phyloP scores from a whole-genome alignment of 2,797 vertebrate genomes.

The Muscicapa comitata region DNA sequence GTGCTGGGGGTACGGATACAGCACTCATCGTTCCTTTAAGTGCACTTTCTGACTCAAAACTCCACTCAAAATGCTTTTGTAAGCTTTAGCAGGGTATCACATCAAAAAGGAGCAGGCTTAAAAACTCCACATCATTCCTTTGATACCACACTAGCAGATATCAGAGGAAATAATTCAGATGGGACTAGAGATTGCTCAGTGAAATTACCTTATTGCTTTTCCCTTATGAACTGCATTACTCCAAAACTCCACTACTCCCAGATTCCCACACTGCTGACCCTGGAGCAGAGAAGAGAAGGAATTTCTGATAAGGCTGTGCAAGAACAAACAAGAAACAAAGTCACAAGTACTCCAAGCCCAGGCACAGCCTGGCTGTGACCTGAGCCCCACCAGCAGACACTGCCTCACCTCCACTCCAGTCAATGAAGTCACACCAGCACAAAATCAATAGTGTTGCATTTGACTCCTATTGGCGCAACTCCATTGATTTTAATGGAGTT shows the following conservation, averaged over 20 bases:
- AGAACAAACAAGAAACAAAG: not conserved
- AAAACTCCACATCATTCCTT: not conserved
- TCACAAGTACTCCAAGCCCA: not conserved
- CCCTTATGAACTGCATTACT: not conserved
- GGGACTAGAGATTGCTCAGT: not conserved
- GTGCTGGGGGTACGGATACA: not conserved
- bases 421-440: constrained; percentile 27
- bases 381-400: not conserved
- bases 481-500: not conserved
- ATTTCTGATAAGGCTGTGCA: not conserved
- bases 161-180: not conserved
- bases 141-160: not conserved
- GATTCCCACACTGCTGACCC: not conserved
- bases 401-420: not conserved
- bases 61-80: not conserved
- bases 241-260: not conserved
- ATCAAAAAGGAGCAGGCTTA: not conserved
- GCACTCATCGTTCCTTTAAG: not conserved
- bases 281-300: not conserved
- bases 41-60: not conserved
- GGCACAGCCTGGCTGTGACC: not conserved
- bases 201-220: not conserved
- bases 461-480: not conserved
- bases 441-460: not conserved
- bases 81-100: not conserved